A percentile compares a stretch with the other conserved stretches of the same genome.
phyloP scores from a whole-genome alignment of 2,797 vertebrate genomes.

The Trematocara caparti region DNA sequence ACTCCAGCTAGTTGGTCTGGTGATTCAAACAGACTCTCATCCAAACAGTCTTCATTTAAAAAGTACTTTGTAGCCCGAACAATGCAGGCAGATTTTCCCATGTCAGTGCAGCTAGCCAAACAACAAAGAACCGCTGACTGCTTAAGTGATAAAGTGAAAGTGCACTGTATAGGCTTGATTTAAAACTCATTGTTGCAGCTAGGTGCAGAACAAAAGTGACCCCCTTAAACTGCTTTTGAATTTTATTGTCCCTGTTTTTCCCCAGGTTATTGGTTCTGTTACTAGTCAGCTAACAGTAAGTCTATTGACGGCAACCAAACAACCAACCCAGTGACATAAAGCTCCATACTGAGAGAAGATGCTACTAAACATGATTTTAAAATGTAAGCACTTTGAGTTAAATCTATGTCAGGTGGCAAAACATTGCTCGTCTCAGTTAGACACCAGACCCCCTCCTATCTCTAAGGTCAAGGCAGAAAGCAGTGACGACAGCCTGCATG shows the following conservation, averaged over 20 bases:
- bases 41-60: not conserved
- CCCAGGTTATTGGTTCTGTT: not conserved
- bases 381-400: not conserved
- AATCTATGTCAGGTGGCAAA: slow-evolving; percentile 10
- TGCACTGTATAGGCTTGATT: not conserved
- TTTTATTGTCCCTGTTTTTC: not conserved
- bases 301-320: not conserved
- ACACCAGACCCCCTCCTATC: slow-evolving; percentile 24
- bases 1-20: not conserved
- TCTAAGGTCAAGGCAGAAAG: slow-evolving; percentile 11
- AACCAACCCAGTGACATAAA: not conserved
- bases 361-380: not conserved
- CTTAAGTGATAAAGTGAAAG: not conserved
- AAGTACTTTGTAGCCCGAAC: not conserved
- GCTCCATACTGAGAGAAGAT: not conserved
- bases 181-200: accelerated
- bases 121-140: not conserved
- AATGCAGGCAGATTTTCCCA: not conserved
- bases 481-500: not conserved
- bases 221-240: not conserved
- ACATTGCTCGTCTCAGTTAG: slow-evolving; percentile 64
- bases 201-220: not conserved
- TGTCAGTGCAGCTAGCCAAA: not conserved
- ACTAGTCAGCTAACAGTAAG: not conserved
- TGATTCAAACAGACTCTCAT: not conserved